Evolutionary conservation across 2,797 vertebrate genomes (phyloP).

Genomic region (Sebastes oblongus): DNA sequence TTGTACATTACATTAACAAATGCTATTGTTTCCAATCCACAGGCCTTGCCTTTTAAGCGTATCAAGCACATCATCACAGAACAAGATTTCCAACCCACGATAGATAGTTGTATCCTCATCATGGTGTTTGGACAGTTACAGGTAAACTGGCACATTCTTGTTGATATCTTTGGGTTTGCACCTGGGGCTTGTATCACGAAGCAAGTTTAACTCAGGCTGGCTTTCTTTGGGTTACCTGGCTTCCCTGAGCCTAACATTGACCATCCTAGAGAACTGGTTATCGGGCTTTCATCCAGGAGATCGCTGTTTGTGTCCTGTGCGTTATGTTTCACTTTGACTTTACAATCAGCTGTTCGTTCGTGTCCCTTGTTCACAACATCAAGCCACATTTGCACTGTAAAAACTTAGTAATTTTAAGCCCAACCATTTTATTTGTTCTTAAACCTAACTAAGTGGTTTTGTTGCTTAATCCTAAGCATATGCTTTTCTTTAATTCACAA

Average conservation of each 20-base stretch:
- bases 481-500: too few species aligned
- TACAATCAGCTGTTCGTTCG: too few species aligned
- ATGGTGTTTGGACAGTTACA: constrained; percentile 84
- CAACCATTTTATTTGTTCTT: too few species aligned
- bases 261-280: neutral
- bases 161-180: neutral
- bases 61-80: constrained; percentile 82
- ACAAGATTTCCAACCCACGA: constrained; percentile 81
- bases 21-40: constrained; percentile 23
- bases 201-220: neutral
- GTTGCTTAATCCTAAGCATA: too few species aligned
- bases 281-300: too few species aligned
- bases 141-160: constrained; percentile 58
- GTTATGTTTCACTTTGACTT: too few species aligned
- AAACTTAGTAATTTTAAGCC: too few species aligned
- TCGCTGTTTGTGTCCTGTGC: too few species aligned
- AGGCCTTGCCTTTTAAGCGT: constrained; percentile 82
- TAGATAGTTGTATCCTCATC: constrained; percentile 81
- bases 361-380: too few species aligned
- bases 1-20: neutral
- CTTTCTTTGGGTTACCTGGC: neutral
- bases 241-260: neutral
- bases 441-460: too few species aligned
- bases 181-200: neutral
- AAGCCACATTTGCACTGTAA: too few species aligned